phyloP scores from a whole-genome alignment of 2,888 invertebrate genomes.

The Drosophila longiperda region DNA sequence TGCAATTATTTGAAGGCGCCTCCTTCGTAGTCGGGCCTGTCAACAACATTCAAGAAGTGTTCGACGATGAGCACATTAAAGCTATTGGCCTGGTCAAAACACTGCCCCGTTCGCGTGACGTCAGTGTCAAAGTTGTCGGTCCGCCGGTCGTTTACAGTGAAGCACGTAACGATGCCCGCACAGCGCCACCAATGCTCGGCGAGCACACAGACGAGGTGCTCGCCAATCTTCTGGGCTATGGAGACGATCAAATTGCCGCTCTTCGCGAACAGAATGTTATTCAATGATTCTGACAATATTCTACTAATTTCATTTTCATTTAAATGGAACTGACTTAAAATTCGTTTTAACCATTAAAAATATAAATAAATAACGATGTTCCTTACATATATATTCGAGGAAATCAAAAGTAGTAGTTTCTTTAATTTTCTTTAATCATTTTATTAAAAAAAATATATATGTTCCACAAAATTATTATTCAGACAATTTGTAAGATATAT shows the following conservation, averaged over 20 bases:
- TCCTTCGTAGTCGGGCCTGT: conserved; percentile 96
- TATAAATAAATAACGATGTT: neutral
- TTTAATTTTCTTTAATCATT: too few species aligned
- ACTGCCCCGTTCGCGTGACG: conserved; percentile 89
- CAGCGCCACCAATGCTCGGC: conserved; percentile 93
- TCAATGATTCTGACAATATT: conserved; percentile 60
- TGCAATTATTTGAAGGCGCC: conserved; percentile 88
- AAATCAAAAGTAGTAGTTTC: too few species aligned
- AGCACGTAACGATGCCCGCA: conserved; percentile 89
- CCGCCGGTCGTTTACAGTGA: conserved; percentile 94
- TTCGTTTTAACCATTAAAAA: too few species aligned
- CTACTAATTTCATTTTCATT: neutral
- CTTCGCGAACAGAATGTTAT: conserved; percentile 76
- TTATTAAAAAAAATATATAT: too few species aligned
- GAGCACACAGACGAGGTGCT: conserved; percentile 94
- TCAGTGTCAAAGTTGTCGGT: conserved; percentile 91
- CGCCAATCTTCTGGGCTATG: conserved; percentile 88
- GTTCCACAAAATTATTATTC: too few species aligned
- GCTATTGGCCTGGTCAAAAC: conserved; percentile 90
- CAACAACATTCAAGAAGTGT: conserved; percentile 93
- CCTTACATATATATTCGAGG: neutral
- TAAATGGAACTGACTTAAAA: neutral
- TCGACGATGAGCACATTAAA: conserved; percentile 94
- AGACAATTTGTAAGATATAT: too few species aligned
- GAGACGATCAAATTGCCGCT: conserved; percentile 86